Evolutionary conservation across 2,113 vertebrate genomes (phyloP), one percentile per base, ranked within the genome.

Genomic region (Grammomys dolichurus): DNA sequence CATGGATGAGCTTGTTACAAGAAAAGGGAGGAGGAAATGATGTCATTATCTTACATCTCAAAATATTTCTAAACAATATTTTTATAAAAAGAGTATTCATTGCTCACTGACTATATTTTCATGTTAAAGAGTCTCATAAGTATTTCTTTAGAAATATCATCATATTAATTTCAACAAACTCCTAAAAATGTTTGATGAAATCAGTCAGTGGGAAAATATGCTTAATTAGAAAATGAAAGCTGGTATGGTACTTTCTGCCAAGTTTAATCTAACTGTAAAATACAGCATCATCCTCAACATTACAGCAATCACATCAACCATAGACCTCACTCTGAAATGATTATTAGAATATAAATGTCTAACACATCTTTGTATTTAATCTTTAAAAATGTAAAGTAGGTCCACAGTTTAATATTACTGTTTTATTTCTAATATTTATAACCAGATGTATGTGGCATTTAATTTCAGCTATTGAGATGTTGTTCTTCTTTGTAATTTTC

Each of bases 121-220:
- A 92, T 11, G 77, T 43, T 67, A 73, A 94, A 93, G 91, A 40
- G 11, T 36, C 67, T 72, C 86, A 8, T 67, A 67, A 67, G 65
- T 67, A 31, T 13, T 67, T 10, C 11, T 67, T 67, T 67, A 65
- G 12, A 87, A 93, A 94, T 95, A 80, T 51, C 9, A 14, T 2
- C 80, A 95, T 13, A 75, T 67, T 90, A 94, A 92, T 40, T 97
- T 96, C 54, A 63, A 36, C 31, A 13, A 2, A 24, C 89, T 90
- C 36, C 24, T 96, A 63, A 98, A 91, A 40, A 69, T 33, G 1
- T 95, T 96, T 97, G 92, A 69, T 31, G 17, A 85, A 96, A 63
- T 46, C 67, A 93, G 40, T 92, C 28, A 95, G 72, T 56, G n/a
- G n/a, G 1, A 91, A 96, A 73, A 72, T 95, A 91, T 0, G 0